These are phyloP conservation scores for Strix uralensis DNA, from an alignment of 2,113 vertebrate species.

Conservation along the genomic window DNA sequence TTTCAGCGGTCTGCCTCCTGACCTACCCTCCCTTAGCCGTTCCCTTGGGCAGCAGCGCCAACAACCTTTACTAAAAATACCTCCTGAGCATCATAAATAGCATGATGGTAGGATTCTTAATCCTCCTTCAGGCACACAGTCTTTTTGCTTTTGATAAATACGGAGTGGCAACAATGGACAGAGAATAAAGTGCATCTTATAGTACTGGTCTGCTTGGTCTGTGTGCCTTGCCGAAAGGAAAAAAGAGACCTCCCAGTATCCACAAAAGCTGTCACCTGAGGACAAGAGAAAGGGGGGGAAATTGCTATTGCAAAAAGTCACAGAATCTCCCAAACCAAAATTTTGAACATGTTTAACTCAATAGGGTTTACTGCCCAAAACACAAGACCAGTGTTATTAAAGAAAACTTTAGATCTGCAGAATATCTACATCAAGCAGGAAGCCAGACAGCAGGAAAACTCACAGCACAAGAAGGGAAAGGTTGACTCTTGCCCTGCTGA, in stretches of 20 bases:
- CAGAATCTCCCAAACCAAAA: not conserved
- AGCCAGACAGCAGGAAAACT: not conserved
- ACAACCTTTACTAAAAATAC: constrained; percentile 44
- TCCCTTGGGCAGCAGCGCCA: not conserved
- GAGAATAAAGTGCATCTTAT: not conserved
- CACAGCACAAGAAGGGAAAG: not conserved
- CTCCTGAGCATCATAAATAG: constrained; percentile 36
- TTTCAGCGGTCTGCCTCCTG: not conserved
- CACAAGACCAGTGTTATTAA: not conserved
- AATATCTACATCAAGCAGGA: not conserved
- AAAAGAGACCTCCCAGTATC: not conserved
- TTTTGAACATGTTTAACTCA: not conserved
- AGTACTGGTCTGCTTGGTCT: not conserved
- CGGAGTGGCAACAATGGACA: not conserved
- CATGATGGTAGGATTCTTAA: constrained; percentile 5
- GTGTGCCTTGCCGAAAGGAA: not conserved
- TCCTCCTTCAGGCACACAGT: not conserved
- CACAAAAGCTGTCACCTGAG: not conserved
- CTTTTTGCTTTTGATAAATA: constrained; percentile 33
- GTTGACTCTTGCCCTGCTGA: not conserved
- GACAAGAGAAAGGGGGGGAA: not conserved
- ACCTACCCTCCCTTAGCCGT: constrained; percentile 11
- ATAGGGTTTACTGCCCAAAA: not conserved
- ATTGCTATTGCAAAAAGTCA: not conserved
- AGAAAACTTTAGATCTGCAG: not conserved